Base-by-base conservation (phyloP, 2,113 vertebrate species). In the Coregonus clupeaformis region DNA sequence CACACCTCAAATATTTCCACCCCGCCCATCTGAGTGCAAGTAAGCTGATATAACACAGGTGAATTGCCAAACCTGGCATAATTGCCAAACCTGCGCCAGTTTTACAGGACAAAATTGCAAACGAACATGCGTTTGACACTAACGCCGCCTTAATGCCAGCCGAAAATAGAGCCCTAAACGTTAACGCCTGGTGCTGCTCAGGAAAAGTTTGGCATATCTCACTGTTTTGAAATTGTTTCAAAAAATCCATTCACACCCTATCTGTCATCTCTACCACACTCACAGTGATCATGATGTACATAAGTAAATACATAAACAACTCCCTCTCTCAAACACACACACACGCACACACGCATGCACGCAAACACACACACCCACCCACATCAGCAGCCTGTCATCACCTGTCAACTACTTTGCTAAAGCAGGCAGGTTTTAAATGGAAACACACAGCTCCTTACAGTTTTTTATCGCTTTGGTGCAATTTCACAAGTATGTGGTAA, bases 381-480 rank as follows among this genome's bases (percentile, higher is more conserved):
- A 65, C 59, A 45, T 42, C 29, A 25, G 57, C 57, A 22, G 57
- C 3, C 42, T 25, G 45, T 27, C 25, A 52, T 5, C n/a, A 45
- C 74, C n/a, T 68, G 24, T 72, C 80, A 73, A 69, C 73, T 81
- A 25, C 71, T n/a, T 77, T 77, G 11, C 52, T 24, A 47, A 67
- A 22, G 57, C 75, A 32, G 1, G 12, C 73, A 78, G 36, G 77
- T 64, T 76, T 42, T 42, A 11, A 42, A 42, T 3, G 9, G 36
- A 11, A 42, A 42, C 9, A 42, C 11, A 74, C 74, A 75, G 76
- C 76, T 76, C 32, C 84, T 81, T 42, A 11, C 36, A 42, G 36
- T 11, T 42, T 42, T 42, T 42, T 12, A 42, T 42, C 9, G 36
- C 9, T 42, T 42, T 12, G 9, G 36, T 42, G 9, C 36, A 42